Evolutionary conservation across 2,797 vertebrate species (phyloP).

Genomic region (Octomys mimax): DNA sequence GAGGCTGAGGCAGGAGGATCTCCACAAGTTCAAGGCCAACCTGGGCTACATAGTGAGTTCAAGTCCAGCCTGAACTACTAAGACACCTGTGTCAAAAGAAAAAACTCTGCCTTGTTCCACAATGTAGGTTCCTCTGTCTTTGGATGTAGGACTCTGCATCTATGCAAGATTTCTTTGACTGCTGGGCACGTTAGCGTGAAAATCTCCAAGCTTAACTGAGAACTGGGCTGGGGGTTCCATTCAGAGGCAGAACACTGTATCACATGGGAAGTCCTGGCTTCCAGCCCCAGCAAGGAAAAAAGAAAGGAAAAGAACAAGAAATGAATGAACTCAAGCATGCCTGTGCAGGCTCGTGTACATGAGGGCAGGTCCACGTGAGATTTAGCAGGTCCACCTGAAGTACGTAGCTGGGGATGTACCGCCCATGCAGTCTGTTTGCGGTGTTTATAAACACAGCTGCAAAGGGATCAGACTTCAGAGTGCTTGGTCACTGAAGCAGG

Average conservation of each 20-base stretch:
- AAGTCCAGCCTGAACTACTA: background rate
- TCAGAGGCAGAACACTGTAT: background rate
- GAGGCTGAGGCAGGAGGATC: background rate
- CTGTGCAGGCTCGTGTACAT: background rate
- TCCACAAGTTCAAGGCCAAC: background rate
- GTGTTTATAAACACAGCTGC: background rate
- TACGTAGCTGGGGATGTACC: background rate
- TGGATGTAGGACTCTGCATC: background rate
- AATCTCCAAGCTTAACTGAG: background rate
- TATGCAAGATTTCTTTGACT: background rate
- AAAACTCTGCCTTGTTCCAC: background rate
- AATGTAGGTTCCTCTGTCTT: background rate
- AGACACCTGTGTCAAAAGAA: background rate
- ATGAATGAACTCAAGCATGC: background rate
- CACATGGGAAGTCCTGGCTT: background rate
- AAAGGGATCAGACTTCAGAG: background rate
- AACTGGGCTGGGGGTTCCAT: background rate
- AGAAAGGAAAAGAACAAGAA: background rate
- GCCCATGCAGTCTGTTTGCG: background rate
- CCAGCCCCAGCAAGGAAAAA: background rate
- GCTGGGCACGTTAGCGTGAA: background rate
- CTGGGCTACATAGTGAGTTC: background rate
- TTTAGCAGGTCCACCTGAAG: background rate
- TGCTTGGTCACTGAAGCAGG: background rate
- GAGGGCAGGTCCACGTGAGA: background rate